Conservation (phyloP, 2,113 vertebrate species). For the Ptyas mucosa region DNA sequence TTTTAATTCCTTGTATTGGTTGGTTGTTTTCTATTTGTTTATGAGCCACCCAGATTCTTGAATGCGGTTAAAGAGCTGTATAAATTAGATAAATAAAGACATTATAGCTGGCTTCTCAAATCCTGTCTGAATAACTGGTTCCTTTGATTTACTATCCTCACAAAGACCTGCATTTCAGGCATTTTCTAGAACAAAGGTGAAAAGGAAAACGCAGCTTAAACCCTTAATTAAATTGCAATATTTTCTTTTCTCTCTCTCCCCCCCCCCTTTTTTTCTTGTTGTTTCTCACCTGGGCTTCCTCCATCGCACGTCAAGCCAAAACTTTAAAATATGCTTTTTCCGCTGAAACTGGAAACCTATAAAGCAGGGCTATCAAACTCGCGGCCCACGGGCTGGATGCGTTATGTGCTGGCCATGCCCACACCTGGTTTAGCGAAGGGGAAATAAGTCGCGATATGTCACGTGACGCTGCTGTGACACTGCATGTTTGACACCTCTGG, state of each 20-base stretch:
- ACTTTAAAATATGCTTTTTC: conserved; percentile 31
- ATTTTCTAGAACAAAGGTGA: neutral
- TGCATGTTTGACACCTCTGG: neutral
- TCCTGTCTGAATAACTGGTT: neutral
- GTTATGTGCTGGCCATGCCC: no score
- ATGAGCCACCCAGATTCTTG: neutral
- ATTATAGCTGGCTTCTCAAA: neutral
- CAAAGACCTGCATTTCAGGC: neutral
- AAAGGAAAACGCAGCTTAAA: neutral
- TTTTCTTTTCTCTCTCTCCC: neutral
- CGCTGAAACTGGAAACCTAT: neutral
- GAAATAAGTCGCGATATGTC: no score
- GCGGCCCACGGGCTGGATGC: accelerated
- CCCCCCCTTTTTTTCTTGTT: neutral
- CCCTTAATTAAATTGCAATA: conserved; percentile 31
- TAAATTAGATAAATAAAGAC: neutral
- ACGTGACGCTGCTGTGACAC: no score
- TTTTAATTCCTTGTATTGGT: neutral
- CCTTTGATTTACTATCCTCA: no score
- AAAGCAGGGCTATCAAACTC: no score
- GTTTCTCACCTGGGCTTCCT: neutral
- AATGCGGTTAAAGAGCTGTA: neutral
- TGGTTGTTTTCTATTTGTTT: neutral
- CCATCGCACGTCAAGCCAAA: conserved; percentile 51
- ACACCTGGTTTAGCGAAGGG: no score